phyloP scores from a whole-genome alignment of 2,797 vertebrate species.

The Sebastiscus tertius region DNA sequence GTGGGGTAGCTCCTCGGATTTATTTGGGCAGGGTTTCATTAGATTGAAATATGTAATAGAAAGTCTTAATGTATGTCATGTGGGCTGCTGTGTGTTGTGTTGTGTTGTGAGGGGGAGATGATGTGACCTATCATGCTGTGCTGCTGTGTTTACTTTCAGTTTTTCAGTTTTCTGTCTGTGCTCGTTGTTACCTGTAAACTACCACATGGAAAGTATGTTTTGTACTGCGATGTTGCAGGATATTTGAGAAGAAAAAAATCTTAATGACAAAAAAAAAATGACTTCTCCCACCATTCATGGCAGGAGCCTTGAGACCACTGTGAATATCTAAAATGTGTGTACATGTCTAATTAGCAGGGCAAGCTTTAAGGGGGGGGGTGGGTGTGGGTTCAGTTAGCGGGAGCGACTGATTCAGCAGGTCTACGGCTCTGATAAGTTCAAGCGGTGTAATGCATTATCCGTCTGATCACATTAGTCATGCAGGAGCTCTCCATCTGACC shows the following conservation, averaged over 20 bases:
- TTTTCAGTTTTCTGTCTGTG: background rate
- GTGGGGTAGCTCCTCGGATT: background rate
- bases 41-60: background rate
- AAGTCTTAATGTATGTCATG: background rate
- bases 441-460: slow-evolving; percentile 77
- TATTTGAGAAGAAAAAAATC: background rate
- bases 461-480: slow-evolving; percentile 81
- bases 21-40: background rate
- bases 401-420: slow-evolving; percentile 75
- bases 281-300: background rate
- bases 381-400: slow-evolving; percentile 35
- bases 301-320: background rate
- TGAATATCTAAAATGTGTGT: slow-evolving; percentile 41
- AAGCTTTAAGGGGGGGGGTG: background rate
- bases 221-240: background rate
- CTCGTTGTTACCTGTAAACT: background rate
- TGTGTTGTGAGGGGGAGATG: background rate
- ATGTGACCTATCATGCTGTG: background rate
- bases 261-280: background rate
- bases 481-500: slow-evolving; percentile 78
- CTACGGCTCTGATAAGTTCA: slow-evolving; percentile 77
- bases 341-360: slow-evolving; percentile 53
- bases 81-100: background rate
- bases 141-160: background rate
- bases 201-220: background rate